Percentiles rank a stretch among this genome's conserved stretches.
Conservation (phyloP, 2,888 invertebrate genomes). For the Halictus ligatus region DNA sequence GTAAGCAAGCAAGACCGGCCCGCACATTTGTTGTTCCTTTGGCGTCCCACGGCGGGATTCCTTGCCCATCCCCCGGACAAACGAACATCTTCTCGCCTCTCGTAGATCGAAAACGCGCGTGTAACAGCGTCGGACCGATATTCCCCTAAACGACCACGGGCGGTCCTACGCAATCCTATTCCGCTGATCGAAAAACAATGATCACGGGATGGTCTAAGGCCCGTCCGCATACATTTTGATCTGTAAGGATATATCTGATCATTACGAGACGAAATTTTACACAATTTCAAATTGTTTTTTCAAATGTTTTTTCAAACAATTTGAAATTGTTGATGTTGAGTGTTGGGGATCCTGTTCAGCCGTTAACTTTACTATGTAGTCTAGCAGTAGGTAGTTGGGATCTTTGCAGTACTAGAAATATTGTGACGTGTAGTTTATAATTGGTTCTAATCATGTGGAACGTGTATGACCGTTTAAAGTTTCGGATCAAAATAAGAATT, state of each 20-base stretch:
- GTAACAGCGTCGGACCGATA: not conserved
- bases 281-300: no score
- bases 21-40: constrained; percentile 52
- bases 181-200: not conserved
- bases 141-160: not conserved
- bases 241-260: not conserved
- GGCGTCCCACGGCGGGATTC: not conserved
- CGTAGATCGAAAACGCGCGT: not conserved
- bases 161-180: not conserved
- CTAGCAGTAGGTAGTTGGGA: no score
- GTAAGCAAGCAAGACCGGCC: constrained; percentile 58
- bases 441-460: no score
- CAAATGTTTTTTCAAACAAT: no score
- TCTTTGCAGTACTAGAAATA: no score
- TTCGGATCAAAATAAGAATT: not conserved
- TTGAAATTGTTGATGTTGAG: not conserved
- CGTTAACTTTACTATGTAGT: no score
- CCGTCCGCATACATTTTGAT: not conserved
- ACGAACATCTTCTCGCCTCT: not conserved
- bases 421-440: no score
- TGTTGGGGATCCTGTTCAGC: not conserved
- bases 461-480: not conserved
- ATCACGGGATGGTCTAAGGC: not conserved
- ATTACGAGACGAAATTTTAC: not conserved
- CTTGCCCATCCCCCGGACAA: not conserved